A percentile compares a stretch with the other conserved stretches of the same genome.
Conservation (phyloP, 2,797 vertebrate species). For the Scarus forsteni region DNA sequence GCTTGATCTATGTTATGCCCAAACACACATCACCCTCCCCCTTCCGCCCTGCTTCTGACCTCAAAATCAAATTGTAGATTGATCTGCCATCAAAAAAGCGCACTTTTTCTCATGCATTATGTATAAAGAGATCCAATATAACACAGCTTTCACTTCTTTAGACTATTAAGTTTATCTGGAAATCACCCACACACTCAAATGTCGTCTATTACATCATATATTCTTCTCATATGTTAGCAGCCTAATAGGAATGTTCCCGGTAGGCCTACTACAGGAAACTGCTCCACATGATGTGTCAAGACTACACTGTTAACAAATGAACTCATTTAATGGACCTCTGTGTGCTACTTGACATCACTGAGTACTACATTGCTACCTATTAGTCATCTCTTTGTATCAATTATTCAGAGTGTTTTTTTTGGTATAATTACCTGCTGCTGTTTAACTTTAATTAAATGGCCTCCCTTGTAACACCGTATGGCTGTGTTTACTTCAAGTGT, state of each 20-base stretch:
- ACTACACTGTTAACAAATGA: not conserved
- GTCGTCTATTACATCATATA: too few relatives aligned
- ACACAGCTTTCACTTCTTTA: too few relatives aligned
- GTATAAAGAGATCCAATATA: too few relatives aligned
- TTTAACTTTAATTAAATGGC: not conserved
- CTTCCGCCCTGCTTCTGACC: too few relatives aligned
- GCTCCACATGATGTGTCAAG: not conserved
- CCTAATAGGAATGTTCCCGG: not conserved
- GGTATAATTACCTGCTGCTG: not conserved
- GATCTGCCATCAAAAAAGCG: too few relatives aligned
- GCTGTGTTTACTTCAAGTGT: constrained; percentile 2
- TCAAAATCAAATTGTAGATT: too few relatives aligned
- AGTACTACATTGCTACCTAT: not conserved
- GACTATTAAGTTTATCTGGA: too few relatives aligned
- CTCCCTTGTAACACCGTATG: not conserved
- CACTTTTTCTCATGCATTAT: too few relatives aligned
- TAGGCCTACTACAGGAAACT: not conserved
- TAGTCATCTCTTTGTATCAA: not conserved
- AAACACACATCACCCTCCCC: too few relatives aligned
- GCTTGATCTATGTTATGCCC: too few relatives aligned
- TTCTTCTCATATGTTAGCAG: too few relatives aligned
- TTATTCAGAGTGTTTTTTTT: not conserved
- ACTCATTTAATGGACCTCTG: not conserved
- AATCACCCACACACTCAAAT: too few relatives aligned
- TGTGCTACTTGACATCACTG: not conserved